Conservation (phyloP, 2,797 vertebrate species). For the Emys orbicularis region DNA sequence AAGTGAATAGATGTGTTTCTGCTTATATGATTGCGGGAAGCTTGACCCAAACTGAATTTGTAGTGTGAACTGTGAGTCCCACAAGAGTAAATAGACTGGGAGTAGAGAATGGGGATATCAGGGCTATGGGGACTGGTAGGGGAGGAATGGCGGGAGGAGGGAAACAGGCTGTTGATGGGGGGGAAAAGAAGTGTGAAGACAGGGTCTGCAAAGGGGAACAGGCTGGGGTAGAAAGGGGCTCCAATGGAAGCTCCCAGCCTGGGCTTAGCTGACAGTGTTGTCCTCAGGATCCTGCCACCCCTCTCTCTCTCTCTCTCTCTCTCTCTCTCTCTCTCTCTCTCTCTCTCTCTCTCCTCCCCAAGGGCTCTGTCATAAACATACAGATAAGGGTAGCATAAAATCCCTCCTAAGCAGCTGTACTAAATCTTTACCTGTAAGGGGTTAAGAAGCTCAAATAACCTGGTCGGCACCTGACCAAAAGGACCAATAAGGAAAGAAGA, state of each 20-base stretch:
- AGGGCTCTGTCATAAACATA: not conserved
- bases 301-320: no score
- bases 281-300: not conserved
- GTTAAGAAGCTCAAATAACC: no score
- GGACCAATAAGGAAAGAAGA: no score
- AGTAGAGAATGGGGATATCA: not conserved
- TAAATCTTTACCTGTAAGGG: no score
- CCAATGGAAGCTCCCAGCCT: not conserved
- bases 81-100: not conserved
- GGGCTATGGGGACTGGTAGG: not conserved
- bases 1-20: not conserved
- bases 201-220: not conserved
- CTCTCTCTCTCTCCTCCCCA: not conserved
- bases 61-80: not conserved
- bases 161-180: no score
- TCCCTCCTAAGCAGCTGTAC: no score
- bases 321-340: no score
- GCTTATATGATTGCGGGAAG: not conserved
- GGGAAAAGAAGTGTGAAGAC: not conserved
- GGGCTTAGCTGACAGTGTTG: not conserved
- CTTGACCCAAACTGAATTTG: not conserved
- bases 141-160: no score
- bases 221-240: not conserved
- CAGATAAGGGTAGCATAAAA: no score
- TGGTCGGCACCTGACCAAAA: no score